Conservation (phyloP, 2,888 invertebrate genomes). For the Ochropleura plecta region DNA sequence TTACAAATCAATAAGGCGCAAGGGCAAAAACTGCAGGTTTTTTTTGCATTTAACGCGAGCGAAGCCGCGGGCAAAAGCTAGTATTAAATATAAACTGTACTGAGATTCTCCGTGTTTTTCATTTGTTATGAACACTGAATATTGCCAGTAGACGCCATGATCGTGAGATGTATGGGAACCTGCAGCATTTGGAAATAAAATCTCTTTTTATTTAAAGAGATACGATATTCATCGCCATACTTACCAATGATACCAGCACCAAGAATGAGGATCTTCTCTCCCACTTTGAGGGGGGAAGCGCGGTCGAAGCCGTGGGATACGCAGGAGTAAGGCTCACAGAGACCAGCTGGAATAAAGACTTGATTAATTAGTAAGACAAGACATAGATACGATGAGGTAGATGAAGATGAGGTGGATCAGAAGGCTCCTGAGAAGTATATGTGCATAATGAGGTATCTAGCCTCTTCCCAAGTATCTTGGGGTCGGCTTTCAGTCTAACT, state of each 20-base stretch:
- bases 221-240: constrained; percentile 36
- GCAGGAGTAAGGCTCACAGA: constrained; percentile 93
- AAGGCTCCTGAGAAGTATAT: too few relatives aligned
- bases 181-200: background rate
- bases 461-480: background rate
- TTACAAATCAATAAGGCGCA: too few relatives aligned
- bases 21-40: too few relatives aligned
- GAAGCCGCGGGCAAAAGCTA: too few relatives aligned
- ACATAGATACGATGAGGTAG: too few relatives aligned
- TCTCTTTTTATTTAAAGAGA: background rate
- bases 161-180: too few relatives aligned
- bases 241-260: constrained; percentile 94
- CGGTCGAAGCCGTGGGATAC: constrained; percentile 93
- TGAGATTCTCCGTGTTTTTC: too few relatives aligned
- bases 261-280: constrained; percentile 91
- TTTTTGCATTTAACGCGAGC: too few relatives aligned
- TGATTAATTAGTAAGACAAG: background rate
- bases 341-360: constrained; percentile 86
- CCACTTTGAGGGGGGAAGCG: constrained; percentile 91
- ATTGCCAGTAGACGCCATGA: too few relatives aligned
- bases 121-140: too few relatives aligned
- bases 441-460: background rate
- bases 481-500: background rate
- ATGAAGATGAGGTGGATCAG: too few relatives aligned
- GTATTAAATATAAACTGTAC: too few relatives aligned